Base-by-base conservation (phyloP, 23 tunicate genomes). In the Trididemnum nubilum region DNA sequence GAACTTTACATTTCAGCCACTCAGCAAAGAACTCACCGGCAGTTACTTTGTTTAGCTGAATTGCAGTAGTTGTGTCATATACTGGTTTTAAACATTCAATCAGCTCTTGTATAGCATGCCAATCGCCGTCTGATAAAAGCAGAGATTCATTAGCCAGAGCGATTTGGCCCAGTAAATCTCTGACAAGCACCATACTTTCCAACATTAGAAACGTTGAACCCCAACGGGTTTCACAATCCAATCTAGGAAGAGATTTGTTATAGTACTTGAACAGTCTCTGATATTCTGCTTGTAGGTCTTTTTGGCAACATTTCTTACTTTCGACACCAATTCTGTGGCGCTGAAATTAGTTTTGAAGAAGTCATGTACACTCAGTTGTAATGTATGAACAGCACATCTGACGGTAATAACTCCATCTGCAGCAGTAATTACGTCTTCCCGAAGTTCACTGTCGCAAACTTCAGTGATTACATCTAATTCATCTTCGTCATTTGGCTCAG, bases 381-480 rank as follows among this genome's bases (percentile, higher is more conserved):
- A 33, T 4, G 32, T 73, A 24, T 73, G 79, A 25, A n/a, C 79
- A 3, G 79, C 59, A n/a, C 79, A 73, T 2, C 59, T 5, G 38
- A 73, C 30, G 24, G 26, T 31, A 25, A 19, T 18, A 31, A 31
- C 26, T 7, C 12, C 35, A 25, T 44, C 26, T 23, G 19, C 30
- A 7, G 12, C 35, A 21, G 15, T 25, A 5, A 73, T n/a, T n/a
- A n/a, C n/a, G n/a, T n/a, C n/a, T n/a, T n/a, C n/a, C n/a, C n/a
- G n/a, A n/a, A n/a, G n/a, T n/a, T n/a, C n/a, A n/a, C n/a, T n/a
- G n/a, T n/a, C n/a, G n/a, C n/a, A n/a, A n/a, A n/a, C n/a, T n/a
- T n/a, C n/a, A n/a, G n/a, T n/a, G n/a, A n/a, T n/a, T n/a, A n/a
- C n/a, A n/a, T n/a, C n/a, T n/a, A n/a, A n/a, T n/a, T n/a, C n/a